These are phyloP conservation scores for Cisticola juncidis DNA, from an alignment of 2,113 vertebrate genomes.

Conservation along the genomic window DNA sequence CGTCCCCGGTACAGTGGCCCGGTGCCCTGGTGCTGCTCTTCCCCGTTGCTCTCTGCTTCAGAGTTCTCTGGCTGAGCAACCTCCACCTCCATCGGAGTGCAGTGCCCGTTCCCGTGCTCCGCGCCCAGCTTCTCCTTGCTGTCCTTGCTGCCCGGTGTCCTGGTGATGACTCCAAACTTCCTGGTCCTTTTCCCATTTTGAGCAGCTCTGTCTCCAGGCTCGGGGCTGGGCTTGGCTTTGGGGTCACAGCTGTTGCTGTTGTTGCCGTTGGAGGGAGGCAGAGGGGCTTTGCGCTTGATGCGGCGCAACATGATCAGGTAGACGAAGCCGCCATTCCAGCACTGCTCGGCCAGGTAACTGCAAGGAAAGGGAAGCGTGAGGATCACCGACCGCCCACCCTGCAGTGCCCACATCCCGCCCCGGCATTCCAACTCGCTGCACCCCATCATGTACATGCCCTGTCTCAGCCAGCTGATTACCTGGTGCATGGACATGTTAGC, in stretches of 20 bases:
- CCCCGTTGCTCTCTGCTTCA: constrained; percentile 31
- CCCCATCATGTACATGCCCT: rapidly evolving
- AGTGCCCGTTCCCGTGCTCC: constrained; percentile 67
- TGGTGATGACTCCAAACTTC: constrained; percentile 93
- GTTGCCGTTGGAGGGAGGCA: constrained; percentile 81
- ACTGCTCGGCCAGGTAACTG: constrained; percentile 97
- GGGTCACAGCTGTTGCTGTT: constrained; percentile 70
- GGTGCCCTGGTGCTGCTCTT: constrained; percentile 21
- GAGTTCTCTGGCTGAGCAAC: constrained; percentile 55
- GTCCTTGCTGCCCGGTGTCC: constrained; percentile 73
- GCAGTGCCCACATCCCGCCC: rapidly evolving
- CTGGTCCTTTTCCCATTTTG: constrained; percentile 86
- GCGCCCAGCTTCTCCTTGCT: constrained; percentile 33
- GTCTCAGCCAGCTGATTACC: neutral
- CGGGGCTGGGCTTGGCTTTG: constrained; percentile 61
- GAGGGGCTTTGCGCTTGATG: constrained; percentile 91
- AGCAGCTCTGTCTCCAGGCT: constrained; percentile 49
- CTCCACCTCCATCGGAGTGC: constrained; percentile 69
- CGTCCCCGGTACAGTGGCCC: constrained; percentile 54
- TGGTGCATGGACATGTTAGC: rapidly evolving
- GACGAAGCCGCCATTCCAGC: constrained; percentile 95
- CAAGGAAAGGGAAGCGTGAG: neutral
- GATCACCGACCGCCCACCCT: rapidly evolving
- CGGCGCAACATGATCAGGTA: constrained; percentile 96
- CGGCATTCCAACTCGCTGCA: rapidly evolving